Conservation (phyloP, 2,888 invertebrate genomes). For the Cephus rjabovi region DNA sequence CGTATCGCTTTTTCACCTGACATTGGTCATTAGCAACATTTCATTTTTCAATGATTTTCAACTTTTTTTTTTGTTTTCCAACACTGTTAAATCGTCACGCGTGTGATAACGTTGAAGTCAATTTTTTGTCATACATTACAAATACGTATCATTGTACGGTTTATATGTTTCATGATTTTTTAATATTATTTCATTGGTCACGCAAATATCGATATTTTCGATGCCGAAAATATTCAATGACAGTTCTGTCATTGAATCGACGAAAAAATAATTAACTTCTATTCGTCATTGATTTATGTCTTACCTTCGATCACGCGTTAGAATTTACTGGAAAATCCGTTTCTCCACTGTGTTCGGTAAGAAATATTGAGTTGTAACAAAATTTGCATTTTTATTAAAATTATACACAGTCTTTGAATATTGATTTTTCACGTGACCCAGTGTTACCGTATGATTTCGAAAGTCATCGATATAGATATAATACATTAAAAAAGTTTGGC, state of each 20-base stretch:
- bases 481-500: not conserved
- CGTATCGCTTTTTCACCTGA: conserved; percentile 4
- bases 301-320: not conserved
- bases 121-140: not conserved
- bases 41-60: not conserved
- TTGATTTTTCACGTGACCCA: not conserved
- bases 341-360: too few species aligned
- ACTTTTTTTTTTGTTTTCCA: not conserved
- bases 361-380: not conserved
- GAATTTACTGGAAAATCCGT: not conserved
- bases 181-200: not conserved
- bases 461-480: not conserved
- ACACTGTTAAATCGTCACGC: not conserved
- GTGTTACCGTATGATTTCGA: not conserved
- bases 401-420: not conserved
- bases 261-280: not conserved
- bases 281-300: not conserved
- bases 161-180: not conserved
- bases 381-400: not conserved
- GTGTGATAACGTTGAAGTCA: not conserved
- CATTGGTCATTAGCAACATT: not conserved
- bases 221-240: not conserved
- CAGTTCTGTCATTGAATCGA: not conserved
- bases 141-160: not conserved
- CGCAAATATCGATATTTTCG: not conserved